phyloP scores from a whole-genome alignment of 2,888 invertebrate genomes.

The Athalia cordata region DNA sequence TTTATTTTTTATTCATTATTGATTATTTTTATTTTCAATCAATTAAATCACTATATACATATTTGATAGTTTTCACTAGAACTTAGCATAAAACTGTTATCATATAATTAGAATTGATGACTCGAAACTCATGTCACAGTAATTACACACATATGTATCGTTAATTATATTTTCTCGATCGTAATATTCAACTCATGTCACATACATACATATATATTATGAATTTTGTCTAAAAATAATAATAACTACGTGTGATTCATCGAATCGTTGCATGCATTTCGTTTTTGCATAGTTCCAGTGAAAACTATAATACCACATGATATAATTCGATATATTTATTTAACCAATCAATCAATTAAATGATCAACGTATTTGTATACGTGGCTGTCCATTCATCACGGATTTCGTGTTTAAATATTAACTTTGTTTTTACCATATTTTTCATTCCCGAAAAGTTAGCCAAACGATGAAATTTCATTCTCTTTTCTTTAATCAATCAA shows the following conservation, averaged over 20 bases:
- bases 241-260: no score
- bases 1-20: slow-evolving; percentile 48
- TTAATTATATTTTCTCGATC: neutral
- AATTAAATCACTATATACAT: neutral
- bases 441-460: no score
- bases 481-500: no score
- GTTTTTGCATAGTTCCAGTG: slow-evolving; percentile 63
- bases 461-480: no score
- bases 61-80: slow-evolving; percentile 65
- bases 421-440: no score
- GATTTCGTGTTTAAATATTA: no score
- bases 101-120: neutral
- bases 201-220: neutral
- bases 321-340: slow-evolving; percentile 4
- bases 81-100: slow-evolving; percentile 54
- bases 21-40: neutral
- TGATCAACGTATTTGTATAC: no score
- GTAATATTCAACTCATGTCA: neutral
- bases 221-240: neutral
- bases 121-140: neutral
- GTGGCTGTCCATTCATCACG: no score
- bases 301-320: slow-evolving; percentile 55
- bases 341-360: neutral
- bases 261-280: slow-evolving; percentile 7
- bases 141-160: neutral